A percentile compares a stretch with the other conserved stretches of the same genome.
phyloP scores from a whole-genome alignment of 2,797 vertebrate genomes.

The Pitangus sulphuratus region DNA sequence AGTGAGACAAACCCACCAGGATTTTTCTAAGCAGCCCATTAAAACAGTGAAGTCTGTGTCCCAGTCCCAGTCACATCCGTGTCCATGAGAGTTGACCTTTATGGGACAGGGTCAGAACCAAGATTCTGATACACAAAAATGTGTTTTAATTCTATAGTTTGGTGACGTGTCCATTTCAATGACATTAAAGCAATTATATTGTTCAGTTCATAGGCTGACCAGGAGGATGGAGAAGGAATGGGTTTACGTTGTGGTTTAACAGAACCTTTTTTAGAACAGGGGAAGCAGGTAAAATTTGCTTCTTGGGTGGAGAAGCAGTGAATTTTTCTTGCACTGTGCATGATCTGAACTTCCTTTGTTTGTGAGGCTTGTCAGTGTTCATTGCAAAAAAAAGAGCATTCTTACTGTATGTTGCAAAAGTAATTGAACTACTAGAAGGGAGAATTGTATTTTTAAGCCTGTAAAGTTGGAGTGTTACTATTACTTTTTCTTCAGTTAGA shows the following conservation, averaged over 20 bases:
- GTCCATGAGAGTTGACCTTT: neutral
- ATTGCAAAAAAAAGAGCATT: neutral
- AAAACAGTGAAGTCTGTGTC: neutral
- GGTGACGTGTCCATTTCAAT: neutral
- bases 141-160: neutral
- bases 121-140: neutral
- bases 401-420: neutral
- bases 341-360: neutral
- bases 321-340: neutral
- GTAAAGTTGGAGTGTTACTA: neutral
- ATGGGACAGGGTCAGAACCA: neutral
- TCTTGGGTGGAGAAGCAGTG: neutral
- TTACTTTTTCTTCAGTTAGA: neutral
- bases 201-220: neutral
- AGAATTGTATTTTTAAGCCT: neutral
- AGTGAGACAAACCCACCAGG: neutral
- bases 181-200: neutral
- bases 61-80: fast-evolving
- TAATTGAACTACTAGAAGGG: neutral
- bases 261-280: neutral
- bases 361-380: neutral
- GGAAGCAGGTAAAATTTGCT: neutral
- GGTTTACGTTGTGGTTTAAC: neutral
- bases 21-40: neutral
- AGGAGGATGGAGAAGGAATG: neutral